Percentiles rank a stretch among this genome's conserved stretches.
Conservation (phyloP, 1,140 invertebrate genomes). For the Zophobas morio region DNA sequence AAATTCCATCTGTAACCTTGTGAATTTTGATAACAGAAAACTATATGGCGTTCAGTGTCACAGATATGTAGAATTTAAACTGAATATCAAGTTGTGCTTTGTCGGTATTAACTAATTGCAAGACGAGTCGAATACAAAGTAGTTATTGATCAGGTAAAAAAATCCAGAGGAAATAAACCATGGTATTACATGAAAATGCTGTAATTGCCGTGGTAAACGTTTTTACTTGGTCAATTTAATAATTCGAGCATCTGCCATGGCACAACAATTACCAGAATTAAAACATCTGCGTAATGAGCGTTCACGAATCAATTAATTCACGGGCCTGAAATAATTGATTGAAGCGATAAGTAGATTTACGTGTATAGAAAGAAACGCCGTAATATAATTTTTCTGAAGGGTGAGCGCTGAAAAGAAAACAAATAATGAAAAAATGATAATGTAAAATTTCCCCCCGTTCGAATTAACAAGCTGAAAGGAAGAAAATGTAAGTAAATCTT, state of each 20-base stretch:
- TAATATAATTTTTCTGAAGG: neutral
- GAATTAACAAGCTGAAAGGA: conserved; percentile 55
- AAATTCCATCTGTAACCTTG: too few species aligned
- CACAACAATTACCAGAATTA: conserved; percentile 28
- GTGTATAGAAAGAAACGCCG: neutral
- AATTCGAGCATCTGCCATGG: conserved; percentile 26
- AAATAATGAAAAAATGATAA: conserved; percentile 61
- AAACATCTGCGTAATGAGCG: conserved; percentile 29
- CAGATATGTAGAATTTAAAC: too few species aligned
- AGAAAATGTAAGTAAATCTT: conserved; percentile 59
- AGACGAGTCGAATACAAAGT: neutral
- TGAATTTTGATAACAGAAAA: too few species aligned
- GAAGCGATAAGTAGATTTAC: neutral
- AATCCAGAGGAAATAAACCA: neutral
- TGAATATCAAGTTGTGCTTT: too few species aligned
- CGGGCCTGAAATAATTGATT: conserved; percentile 3
- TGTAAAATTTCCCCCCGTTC: conserved; percentile 57
- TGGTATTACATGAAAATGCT: conserved; percentile 20
- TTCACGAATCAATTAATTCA: conserved; percentile 13
- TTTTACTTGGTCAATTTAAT: conserved; percentile 34
- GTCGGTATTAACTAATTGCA: too few species aligned
- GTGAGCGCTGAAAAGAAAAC: conserved; percentile 50
- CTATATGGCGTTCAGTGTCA: too few species aligned
- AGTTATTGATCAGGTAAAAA: neutral
- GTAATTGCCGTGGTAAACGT: conserved; percentile 27